Base-by-base conservation (phyloP, 30 jellyfish, hydroid and myxozoan genomes). In the Aurelia sp. region DNA sequence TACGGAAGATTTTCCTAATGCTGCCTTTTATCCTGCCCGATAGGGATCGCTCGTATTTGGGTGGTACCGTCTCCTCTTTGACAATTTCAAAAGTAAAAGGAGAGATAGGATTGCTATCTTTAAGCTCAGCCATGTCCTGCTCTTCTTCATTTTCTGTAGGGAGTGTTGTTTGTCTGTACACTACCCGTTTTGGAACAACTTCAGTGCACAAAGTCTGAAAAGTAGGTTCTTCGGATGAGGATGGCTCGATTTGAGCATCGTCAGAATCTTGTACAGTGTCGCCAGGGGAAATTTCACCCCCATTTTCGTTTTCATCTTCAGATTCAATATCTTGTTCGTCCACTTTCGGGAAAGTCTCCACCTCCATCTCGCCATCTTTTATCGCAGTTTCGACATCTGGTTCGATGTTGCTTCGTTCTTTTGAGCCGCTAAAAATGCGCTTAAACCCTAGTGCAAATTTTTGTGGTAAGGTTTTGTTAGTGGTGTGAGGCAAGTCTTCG, bases 121-220 rank as follows among this genome's bases (percentile, higher is more conserved):
- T 76, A 0, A 76, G 75, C 13, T 76, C 75, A 33, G 57, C n/a
- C 17, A 76, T 19, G 1, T 59, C 63, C 31, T 19, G 35, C 15
- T 44, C 55, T 3, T 76, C 71, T 8, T 55, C 41, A 19, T 58
- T 55, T 9, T 76, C 75, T 22, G 44, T 30, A 35, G 21, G 48
- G 41, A 76, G 3, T 13, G 47, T 40, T 33, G 52, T 69, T 21
- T 76, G 60, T 76, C 87, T 76, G 75, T 52, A 35, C 8, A 76
- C 87, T 18, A 15, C 71, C 38, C 87, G 27, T 76, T 19, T 76
- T 27, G 75, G 80, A 13, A 69, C 62, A 3, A 58, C 35, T 31
- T 76, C 87, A 13, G 75, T 58, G 50, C 71, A 52, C 17, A n/a
- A 20, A 19, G 69, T 35, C 72, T 76, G 65, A 73, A 53, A 33